Evolutionary conservation across 2,797 vertebrate species (phyloP).

Genomic region (Cossypha dichroa): DNA sequence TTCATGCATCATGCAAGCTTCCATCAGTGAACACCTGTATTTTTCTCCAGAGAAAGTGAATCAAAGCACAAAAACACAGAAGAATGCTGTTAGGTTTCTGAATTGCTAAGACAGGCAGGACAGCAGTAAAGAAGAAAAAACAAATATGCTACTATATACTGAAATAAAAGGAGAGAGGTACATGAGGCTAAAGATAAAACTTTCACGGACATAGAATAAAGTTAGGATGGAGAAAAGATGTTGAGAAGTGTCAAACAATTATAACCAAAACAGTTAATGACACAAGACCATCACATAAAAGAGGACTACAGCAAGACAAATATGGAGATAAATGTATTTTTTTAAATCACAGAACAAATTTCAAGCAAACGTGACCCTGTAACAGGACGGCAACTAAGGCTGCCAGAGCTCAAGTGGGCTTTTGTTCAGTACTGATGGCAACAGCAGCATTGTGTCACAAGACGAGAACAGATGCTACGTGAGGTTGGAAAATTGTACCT

Average conservation of each 20-base stretch:
- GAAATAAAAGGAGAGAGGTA: neutral
- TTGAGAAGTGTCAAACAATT: neutral
- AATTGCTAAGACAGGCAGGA: neutral
- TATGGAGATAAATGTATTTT: neutral
- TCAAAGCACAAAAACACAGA: neutral
- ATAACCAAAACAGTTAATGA: neutral
- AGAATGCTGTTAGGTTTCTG: neutral
- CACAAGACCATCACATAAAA: neutral
- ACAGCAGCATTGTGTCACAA: neutral
- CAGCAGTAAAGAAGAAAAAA: neutral
- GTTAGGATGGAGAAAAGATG: neutral
- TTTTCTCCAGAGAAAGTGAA: neutral
- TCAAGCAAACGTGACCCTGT: neutral
- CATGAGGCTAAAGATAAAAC: neutral
- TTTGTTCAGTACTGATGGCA: neutral
- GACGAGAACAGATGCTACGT: neutral
- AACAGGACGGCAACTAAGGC: neutral
- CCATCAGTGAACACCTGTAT: neutral
- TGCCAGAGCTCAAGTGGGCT: neutral
- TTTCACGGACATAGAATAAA: neutral
- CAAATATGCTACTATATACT: neutral
- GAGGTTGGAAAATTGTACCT: accelerated
- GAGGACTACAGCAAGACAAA: neutral
- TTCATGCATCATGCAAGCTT: neutral
- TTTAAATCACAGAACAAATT: neutral